A percentile compares a stretch with the other conserved stretches of the same genome.
phyloP scores from a whole-genome alignment of 2,113 vertebrate species.

The Silurus meridionalis region DNA sequence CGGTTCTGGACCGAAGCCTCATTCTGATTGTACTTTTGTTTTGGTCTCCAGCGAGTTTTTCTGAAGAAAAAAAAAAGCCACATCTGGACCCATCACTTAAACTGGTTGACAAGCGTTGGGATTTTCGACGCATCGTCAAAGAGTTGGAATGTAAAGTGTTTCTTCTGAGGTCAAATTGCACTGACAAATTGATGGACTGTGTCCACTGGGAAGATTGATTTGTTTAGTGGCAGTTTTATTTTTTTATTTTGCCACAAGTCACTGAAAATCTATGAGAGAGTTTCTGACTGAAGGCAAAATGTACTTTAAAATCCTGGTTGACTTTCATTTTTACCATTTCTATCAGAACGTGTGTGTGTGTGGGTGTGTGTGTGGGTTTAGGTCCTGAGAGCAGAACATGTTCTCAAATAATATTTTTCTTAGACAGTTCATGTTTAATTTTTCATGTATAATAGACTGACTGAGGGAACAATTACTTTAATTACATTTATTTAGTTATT shows the following conservation, averaged over 20 bases:
- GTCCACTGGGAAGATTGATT: constrained; percentile 23
- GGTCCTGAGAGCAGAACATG: not conserved
- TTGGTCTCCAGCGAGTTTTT: constrained; percentile 5
- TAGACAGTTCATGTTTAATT: no score
- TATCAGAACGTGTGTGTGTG: not conserved
- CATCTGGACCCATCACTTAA: constrained; percentile 28
- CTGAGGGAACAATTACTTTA: no score
- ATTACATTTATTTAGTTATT: no score
- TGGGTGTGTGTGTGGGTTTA: no score
- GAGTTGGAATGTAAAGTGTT: not conserved
- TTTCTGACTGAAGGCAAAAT: not conserved
- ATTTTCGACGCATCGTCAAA: not conserved
- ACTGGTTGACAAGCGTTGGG: not conserved
- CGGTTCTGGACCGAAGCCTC: not conserved
- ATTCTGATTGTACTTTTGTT: not conserved
- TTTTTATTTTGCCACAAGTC: not conserved
- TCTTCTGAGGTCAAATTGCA: constrained; percentile 29
- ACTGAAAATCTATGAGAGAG: not conserved
- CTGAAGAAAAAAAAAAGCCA: not conserved
- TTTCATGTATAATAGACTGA: no score
- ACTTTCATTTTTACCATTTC: not conserved
- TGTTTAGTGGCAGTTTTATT: not conserved
- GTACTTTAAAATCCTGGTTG: not conserved
- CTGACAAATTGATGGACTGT: constrained; percentile 28
- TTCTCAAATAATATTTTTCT: not conserved